Evolutionary conservation across 1,140 invertebrate species (phyloP), one percentile per base, ranked within the genome.

Genomic region (Pinna nobilis): DNA sequence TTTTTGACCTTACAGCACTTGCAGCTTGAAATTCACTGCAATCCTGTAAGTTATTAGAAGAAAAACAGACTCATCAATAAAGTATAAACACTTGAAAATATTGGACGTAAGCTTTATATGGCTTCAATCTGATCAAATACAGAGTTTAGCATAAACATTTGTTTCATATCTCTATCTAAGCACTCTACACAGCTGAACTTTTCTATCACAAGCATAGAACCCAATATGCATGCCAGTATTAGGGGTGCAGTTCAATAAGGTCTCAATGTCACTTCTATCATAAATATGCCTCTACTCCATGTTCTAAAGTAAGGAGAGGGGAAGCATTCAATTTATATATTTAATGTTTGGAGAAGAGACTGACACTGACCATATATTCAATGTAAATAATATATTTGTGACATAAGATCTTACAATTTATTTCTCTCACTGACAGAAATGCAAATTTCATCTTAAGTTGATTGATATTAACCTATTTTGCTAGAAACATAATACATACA

Each of bases 21-120:
- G 61, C 74, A 60, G 74, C 74, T 66, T 76, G 67, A 47, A 76
- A 76, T 2, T 76, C 60, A 66, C 47, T 70, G 57, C 68, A 76
- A 4, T 59, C 63, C 74, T 76, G 25, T 47, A 64, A 59, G 15
- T 50, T 39, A 60, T 37, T 70, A 59, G 30, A 32, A 35, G 35
- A 15, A 20, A 64, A 35, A 64, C 25, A 53, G 32, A 13, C n/a
- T 13, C 25, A 39, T 50, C 32, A 49, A 65, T 25, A 23, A 49
- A 18, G 32, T 32, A 25, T 5, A 20, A 23, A 28, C 0, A 13
- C 28, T 25, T 18, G 2, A 57, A 37, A 9, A 41, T n/a, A 11
- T 25, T 53, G 23, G 23, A 9, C 23, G 9, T 15, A 63, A n/a
- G 23, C 11, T 44, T 37, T 9, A 44, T 9, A 18, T 9, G 7